These are phyloP conservation scores for Cryptotis parvus DNA, from an alignment of 2,113 vertebrate species.

Conservation along the genomic window DNA sequence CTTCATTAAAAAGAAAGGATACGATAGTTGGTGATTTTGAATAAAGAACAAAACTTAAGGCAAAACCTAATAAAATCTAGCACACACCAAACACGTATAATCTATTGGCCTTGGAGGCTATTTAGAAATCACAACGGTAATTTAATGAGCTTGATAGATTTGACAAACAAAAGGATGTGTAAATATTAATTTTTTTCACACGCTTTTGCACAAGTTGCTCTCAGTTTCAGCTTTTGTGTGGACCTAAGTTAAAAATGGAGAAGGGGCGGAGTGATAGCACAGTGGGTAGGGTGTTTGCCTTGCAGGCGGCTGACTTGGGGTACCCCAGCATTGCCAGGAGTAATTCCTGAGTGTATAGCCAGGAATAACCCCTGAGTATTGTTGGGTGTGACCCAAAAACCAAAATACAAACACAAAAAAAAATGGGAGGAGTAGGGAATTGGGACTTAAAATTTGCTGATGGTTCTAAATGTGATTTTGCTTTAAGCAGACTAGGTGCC, in stretches of 20 bases:
- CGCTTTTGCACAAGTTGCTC: neutral
- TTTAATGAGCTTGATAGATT: neutral
- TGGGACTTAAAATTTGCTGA: neutral
- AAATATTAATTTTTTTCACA: neutral
- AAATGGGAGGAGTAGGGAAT: no score
- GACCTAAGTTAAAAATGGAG: neutral
- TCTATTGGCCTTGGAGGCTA: no score
- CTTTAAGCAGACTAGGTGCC: neutral
- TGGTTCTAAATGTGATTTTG: neutral
- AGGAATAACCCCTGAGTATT: no score
- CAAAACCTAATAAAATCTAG: neutral
- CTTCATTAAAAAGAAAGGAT: constrained; percentile 47
- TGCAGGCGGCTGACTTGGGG: no score
- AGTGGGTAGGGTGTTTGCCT: no score
- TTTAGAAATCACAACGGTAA: neutral
- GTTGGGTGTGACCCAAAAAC: no score
- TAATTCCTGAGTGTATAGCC: no score
- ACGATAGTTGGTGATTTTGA: constrained; percentile 70
- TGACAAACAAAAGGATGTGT: neutral
- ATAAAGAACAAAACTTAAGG: constrained; percentile 37
- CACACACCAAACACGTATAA: neutral
- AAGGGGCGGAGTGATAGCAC: no score
- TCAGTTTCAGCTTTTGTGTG: neutral
- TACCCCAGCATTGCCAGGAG: no score
- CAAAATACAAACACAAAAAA: no score